These are phyloP conservation scores for Sebastes steindachneri DNA, from an alignment of 2,797 vertebrate species.

Conservation along the genomic window DNA sequence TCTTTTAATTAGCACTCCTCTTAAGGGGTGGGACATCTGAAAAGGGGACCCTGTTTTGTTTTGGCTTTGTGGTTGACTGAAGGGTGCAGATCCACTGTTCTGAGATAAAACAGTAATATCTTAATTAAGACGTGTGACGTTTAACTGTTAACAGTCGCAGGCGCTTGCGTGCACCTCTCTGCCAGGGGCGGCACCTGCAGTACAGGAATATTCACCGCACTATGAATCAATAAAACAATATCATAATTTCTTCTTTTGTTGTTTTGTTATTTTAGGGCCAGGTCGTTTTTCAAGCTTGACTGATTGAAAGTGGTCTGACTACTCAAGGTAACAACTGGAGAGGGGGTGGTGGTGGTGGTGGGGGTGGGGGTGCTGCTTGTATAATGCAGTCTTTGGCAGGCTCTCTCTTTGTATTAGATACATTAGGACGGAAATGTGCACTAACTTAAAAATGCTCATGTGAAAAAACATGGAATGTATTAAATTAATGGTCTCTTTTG, in stretches of 20 bases:
- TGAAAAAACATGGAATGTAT: conserved; percentile 86
- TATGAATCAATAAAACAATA: conserved; percentile 82
- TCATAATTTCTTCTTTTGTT: conserved; percentile 82
- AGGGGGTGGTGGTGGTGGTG: conserved; percentile 5
- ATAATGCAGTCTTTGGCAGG: conserved; percentile 82
- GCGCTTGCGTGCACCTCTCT: conserved; percentile 23
- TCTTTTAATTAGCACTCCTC: conserved; percentile 86
- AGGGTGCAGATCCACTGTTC: conserved; percentile 79
- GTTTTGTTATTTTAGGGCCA: conserved; percentile 68
- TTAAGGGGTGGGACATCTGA: conserved; percentile 81
- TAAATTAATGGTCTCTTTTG: conserved; percentile 89
- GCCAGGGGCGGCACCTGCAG: conserved; percentile 60
- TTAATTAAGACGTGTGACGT: conserved; percentile 81
- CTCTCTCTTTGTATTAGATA: conserved; percentile 82
- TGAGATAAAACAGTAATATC: conserved; percentile 79
- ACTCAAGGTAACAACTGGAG: conserved; percentile 81
- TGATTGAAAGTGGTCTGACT: conserved; percentile 82
- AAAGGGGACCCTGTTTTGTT: conserved; percentile 78
- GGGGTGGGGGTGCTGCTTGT: conserved; percentile 66
- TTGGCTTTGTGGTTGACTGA: conserved; percentile 83
- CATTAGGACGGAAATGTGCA: conserved; percentile 84
- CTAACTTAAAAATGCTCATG: conserved; percentile 84
- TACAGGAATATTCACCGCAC: conserved; percentile 64
- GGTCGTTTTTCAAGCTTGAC: conserved; percentile 83
- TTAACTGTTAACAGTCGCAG: conserved; percentile 68